Conservation (phyloP, 2,888 invertebrate genomes). For the Eustalomyia histrio region DNA sequence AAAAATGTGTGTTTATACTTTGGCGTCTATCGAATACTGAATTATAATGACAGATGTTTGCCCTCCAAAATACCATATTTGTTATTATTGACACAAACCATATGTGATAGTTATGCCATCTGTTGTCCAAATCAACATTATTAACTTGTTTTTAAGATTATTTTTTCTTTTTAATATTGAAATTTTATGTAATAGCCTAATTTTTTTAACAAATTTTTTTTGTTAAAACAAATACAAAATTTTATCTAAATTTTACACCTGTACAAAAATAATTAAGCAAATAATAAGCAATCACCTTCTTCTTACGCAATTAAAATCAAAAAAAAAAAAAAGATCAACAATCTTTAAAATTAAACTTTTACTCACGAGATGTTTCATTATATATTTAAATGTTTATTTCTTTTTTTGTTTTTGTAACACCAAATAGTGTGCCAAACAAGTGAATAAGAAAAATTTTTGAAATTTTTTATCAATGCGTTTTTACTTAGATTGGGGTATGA, state of each 20-base stretch:
- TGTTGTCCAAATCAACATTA: too few species aligned
- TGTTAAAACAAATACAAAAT: neutral
- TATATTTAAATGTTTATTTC: neutral
- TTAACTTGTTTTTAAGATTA: too few species aligned
- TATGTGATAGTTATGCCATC: too few species aligned
- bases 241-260: slow-evolving; percentile 14
- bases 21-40: too few species aligned
- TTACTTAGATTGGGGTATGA: slow-evolving; percentile 27
- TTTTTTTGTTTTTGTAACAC: slow-evolving; percentile 12
- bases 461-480: slow-evolving; percentile 44
- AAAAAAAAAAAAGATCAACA: neutral
- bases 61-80: too few species aligned
- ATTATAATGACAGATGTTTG: too few species aligned
- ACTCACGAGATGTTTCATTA: slow-evolving; percentile 53
- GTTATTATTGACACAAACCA: too few species aligned
- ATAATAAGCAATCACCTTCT: slow-evolving; percentile 8
- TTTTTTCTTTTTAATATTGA: too few species aligned
- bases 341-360: slow-evolving; percentile 37
- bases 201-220: neutral
- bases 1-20: too few species aligned
- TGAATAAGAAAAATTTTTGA: slow-evolving; percentile 45
- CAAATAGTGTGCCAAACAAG: slow-evolving; percentile 40
- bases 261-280: slow-evolving; percentile 25
- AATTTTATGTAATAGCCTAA: neutral
- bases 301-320: slow-evolving; percentile 31